Base-by-base conservation (phyloP, 2,888 invertebrate species). In the Polydrusus pterygomalis region DNA sequence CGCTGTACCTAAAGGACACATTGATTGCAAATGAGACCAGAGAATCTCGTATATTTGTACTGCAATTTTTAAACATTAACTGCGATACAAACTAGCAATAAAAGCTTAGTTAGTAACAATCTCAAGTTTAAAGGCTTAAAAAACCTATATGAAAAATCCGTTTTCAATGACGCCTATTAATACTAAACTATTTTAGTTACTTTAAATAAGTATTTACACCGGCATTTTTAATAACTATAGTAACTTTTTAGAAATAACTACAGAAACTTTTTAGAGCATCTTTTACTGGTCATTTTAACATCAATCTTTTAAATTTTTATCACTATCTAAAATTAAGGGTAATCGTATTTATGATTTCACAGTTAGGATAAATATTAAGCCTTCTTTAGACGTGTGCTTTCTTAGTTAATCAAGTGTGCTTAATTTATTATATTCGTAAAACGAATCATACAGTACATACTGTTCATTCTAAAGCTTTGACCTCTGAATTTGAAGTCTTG, bases 211-310 rank as follows among this genome's bases (percentile, higher is more conserved):
- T 80, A 80, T 81, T 56, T 80, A 82, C 81, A 82, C 79, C 81
- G 80, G 80, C 78, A 79, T 79, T 80, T 81, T 75, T n/a, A n/a
- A 75, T 78, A 79, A 80, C 76, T 73, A 80, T 79, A 73, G 74
- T 79, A 71, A 79, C 30, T 68, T 65, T 75, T 79, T 77, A 78
- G 77, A 78, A n/a, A 75, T 78, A 79, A 80, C 76, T 73, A 80
- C 79, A 73, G 74, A 78, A 71, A 79, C 30, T 68, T 65, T 75
- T 79, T 77, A 78, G 77, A 78, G 76, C 79, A 78, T 80, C 79
- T 79, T 77, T 79, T 78, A 80, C 79, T 75, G 49, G 49, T 51
- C 65, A 51, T 40, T 60, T 60, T 40, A 56, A 18, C 54, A 56
- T 68, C 11, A 7, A 54, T 54, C 54, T 68, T 68, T 49, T 34